These are phyloP conservation scores for Rhodeus uyekii DNA, from an alignment of 2,797 vertebrate species.

Conservation along the genomic window DNA sequence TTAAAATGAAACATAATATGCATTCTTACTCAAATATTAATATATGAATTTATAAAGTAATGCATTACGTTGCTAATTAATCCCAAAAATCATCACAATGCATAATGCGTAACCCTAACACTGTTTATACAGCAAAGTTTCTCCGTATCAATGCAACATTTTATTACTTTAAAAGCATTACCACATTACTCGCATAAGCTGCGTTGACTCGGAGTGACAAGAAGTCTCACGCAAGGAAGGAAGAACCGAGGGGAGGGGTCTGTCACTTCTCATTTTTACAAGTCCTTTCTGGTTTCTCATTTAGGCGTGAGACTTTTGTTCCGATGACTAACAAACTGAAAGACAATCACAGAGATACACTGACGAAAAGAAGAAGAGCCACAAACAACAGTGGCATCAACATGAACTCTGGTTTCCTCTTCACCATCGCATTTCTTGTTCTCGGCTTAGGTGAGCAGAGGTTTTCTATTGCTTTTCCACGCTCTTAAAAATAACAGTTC, in stretches of 20 bases:
- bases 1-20: too few species aligned
- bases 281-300: constrained; percentile 19
- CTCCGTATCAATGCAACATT: too few species aligned
- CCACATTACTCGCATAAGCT: too few species aligned
- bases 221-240: constrained; percentile 32
- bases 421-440: background rate
- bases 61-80: too few species aligned
- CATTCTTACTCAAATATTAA: too few species aligned
- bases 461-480: background rate
- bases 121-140: too few species aligned
- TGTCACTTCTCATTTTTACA: constrained; percentile 50
- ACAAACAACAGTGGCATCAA: background rate
- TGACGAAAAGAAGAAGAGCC: too few species aligned
- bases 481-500: background rate
- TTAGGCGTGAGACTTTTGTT: background rate
- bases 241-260: background rate
- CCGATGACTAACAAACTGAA: background rate
- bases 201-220: background rate
- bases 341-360: background rate
- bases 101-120: too few species aligned
- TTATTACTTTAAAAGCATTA: too few species aligned
- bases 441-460: constrained; percentile 31
- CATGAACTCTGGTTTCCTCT: constrained; percentile 13
- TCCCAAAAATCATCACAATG: too few species aligned
- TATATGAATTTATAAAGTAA: too few species aligned